Base-by-base conservation (phyloP, 2,888 invertebrate species). In the Belgica antarctica region DNA sequence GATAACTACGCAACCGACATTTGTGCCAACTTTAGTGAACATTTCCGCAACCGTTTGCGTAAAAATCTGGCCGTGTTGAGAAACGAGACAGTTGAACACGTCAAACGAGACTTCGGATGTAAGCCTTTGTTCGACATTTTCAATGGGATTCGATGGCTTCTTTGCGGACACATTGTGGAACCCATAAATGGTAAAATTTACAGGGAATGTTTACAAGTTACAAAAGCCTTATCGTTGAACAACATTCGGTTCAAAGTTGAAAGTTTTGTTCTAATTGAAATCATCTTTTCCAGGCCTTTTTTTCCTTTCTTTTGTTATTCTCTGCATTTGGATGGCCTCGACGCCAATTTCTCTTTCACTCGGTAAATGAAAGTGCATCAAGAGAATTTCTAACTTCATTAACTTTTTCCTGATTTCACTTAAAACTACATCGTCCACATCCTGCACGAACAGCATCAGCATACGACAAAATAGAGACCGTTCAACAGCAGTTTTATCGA, bases 1-100 rank as follows among this genome's bases (percentile, higher is more conserved):
- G 86, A 89, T 75, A 87, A 86, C 75, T 87, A 88, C 74, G 89
- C 89, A 31, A 85, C 84, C 63, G 83, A 86, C 73, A 87, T 90
- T 74, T 87, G 88, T 68, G 83, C 85, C 74, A 84, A 87, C 84
- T 88, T 88, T 79, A 81, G 81, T 74, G 76, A 76, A 68, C 71
- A 74, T 72, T 80, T 78, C 73, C 77, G 76, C 25, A 77, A 76
- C 73, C 77, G 89, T 46, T 76, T 90, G 70, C 81, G 84, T 41
- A 83, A 83, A 22, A 89, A 89, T 76, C 79, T 88, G 72, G 86
- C 87, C 25, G 86, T 86, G 71, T 88, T 87, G 83, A 81, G 87
- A 1, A 84, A 84, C 15, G 86, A 89, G 75, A 87, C 88, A 63
- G 79, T 87, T 12, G 77, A 81, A 10, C 85, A 87, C 47, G 82